Base-by-base conservation (phyloP, 1,140 invertebrate species). In the Drosophila lacertosa region DNA sequence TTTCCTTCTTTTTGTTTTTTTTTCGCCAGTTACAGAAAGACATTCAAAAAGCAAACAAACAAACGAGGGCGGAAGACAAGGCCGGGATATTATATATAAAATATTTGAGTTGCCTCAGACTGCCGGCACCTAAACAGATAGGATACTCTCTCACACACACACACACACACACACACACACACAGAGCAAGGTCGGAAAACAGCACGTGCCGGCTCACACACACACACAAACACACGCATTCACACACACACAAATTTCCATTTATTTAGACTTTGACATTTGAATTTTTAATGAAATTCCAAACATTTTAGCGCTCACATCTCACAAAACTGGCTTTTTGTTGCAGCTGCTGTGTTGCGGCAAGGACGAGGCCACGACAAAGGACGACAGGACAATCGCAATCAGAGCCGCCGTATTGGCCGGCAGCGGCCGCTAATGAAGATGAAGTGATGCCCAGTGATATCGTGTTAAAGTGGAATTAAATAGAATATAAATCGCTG, bases 251-350 rank as follows among this genome's bases (percentile, higher is more conserved):
- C 65, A 69, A 89, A 75, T 79, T 89, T 88, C 74, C 82, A 88
- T 88, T 88, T 88, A 88, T 88, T 88, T 82, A 40, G 82, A 75
- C 83, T 76, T 88, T 88, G 82, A 88, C 77, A 79, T 88, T 88
- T 89, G 83, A 75, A 88, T 89, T 88, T 88, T 82, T 88, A 88
- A 88, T 88, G 83, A 88, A 88, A 88, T 88, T 88, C 83, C 82
- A 82, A 86, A 88, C 66, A 82, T 89, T 88, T 86, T 88, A 75
- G 75, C 83, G 83, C 80, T 57, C 58, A 15, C 39, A 24, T 32
- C 53, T 66, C 39, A 62, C 64, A 15, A 81, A 77, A 77, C 70
- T 60, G 48, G 51, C 15, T 77, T 70, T 70, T 64, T 65, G 29
- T 57, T 77, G 58, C 76, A 84, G 76, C 72, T 55, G 63, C 39